Evolutionary conservation across 2,888 invertebrate genomes (phyloP), one percentile per base, ranked within the genome.

Genomic region (Agrochola lota): DNA sequence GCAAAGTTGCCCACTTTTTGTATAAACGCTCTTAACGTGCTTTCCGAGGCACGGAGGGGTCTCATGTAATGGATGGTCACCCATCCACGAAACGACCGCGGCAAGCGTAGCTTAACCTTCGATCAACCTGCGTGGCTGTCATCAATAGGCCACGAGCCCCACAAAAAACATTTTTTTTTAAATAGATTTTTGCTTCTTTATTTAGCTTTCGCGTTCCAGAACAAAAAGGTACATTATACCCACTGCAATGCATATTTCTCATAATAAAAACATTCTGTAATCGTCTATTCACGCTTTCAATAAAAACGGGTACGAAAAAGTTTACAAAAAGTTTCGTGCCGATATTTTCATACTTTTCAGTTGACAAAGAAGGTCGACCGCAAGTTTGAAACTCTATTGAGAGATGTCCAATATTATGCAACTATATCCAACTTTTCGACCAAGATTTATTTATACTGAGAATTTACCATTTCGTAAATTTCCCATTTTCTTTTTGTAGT

Each of bases 311-410:
- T 62, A n/a, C n/a, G n/a, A 12, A 63, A 43, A 20, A 64, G 2
- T 40, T 64, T 75, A 62, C 46, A 70, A 68, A 30, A 74, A 71
- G 35, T 62, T 70, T 12, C 5, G 6, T 49, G 35, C 7, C 20
- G 4, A 52, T 46, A 83, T 71, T 67, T 66, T 72, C 59, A 55
- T 75, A 49, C 9, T 59, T 69, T 68, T 69, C 60, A 40, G 2
- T 62, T 17, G 15, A 67, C 46, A 71, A 60, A 80, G 70, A 62
- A 69, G 23, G 35, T n/a, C 35, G 35, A 59, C 2, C 26, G 4
- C 12, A 62, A 69, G 35, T 69, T 64, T 43, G 46, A 43, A 49
- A 74, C 35, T 30, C 43, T 46, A 64, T 52, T 81, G 59, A 26
- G 26, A 59, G 35, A 69, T 57, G 52, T 59, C 52, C 26, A 74